Percentiles rank a stretch among this genome's conserved stretches.
phyloP scores from a whole-genome alignment of 2,113 vertebrate genomes.

The Malurus cyaneus region DNA sequence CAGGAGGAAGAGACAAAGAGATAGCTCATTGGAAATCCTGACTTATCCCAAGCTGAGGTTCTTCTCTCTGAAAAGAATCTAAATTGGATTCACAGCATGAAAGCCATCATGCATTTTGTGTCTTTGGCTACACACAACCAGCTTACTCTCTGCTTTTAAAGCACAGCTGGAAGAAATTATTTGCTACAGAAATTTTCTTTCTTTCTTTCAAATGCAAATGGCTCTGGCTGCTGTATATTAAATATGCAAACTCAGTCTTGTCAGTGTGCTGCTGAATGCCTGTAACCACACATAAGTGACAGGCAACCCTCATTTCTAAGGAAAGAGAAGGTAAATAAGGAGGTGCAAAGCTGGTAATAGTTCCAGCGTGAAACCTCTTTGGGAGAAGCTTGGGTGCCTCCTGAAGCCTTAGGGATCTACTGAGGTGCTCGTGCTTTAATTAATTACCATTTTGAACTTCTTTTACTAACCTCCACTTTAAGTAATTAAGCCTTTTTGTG shows the following conservation, averaged over 20 bases:
- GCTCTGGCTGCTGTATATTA: not conserved
- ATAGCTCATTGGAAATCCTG: not conserved
- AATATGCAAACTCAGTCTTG: not conserved
- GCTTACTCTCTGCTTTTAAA: not conserved
- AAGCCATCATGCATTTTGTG: not conserved
- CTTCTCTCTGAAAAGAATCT: not conserved
- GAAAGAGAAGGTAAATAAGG: not conserved
- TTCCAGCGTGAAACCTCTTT: not conserved
- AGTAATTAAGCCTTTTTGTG: constrained; percentile 22
- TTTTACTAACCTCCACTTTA: not conserved
- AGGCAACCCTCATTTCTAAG: not conserved
- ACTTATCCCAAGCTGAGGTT: not conserved
- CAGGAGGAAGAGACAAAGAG: not conserved
- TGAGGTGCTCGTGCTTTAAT: not conserved
- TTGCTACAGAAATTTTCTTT: not conserved
- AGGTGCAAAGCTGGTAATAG: not conserved
- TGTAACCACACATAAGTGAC: not conserved
- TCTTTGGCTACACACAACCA: not conserved
- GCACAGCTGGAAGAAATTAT: not conserved
- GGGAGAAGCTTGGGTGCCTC: not conserved
- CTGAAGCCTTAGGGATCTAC: not conserved
- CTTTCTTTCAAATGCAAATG: constrained; percentile 19
- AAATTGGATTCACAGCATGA: not conserved
- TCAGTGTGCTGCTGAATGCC: not conserved
- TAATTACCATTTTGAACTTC: not conserved